Conservation (phyloP, 1,140 invertebrate species). For the Camponotus pennsylvanicus region DNA sequence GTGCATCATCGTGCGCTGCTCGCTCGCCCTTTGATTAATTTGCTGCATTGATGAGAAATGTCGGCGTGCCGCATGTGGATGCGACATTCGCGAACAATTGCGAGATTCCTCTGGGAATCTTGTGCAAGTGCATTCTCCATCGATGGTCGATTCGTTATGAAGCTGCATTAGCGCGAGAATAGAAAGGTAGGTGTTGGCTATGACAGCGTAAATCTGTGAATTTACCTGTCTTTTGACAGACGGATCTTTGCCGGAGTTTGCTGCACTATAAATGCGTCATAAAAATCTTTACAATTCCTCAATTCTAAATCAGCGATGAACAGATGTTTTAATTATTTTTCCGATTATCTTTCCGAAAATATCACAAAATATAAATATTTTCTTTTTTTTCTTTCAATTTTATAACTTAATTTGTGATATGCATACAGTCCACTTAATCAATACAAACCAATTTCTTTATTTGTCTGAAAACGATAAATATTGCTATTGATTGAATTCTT, state of each 20-base stretch:
- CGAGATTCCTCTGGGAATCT: slow-evolving; percentile 48
- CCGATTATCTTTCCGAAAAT: not conserved
- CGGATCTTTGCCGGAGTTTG: not conserved
- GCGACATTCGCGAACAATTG: slow-evolving; percentile 60
- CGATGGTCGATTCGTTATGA: slow-evolving; percentile 12
- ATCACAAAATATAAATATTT: not conserved
- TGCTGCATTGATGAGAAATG: slow-evolving; percentile 74
- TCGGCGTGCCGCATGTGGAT: slow-evolving; percentile 48
- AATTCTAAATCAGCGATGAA: not conserved
- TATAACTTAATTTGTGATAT: not conserved
- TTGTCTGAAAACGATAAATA: not conserved
- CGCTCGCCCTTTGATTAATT: slow-evolving; percentile 78
- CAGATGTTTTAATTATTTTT: not conserved
- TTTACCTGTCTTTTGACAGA: not conserved
- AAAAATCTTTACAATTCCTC: not conserved
- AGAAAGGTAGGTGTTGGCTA: slow-evolving; percentile 34
- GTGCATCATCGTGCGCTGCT: slow-evolving; percentile 64
- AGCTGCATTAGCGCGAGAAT: slow-evolving; percentile 28
- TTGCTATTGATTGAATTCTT: not conserved
- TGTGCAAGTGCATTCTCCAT: slow-evolving; percentile 64
- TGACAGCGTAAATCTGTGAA: slow-evolving; percentile 4
- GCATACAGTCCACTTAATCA: not conserved
- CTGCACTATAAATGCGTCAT: not conserved
- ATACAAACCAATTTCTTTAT: not conserved
- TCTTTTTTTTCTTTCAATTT: not conserved